Evolutionary conservation across 2,888 invertebrate species (phyloP), one percentile per base, ranked within the genome.

Genomic region (Tetranychus piercei): DNA sequence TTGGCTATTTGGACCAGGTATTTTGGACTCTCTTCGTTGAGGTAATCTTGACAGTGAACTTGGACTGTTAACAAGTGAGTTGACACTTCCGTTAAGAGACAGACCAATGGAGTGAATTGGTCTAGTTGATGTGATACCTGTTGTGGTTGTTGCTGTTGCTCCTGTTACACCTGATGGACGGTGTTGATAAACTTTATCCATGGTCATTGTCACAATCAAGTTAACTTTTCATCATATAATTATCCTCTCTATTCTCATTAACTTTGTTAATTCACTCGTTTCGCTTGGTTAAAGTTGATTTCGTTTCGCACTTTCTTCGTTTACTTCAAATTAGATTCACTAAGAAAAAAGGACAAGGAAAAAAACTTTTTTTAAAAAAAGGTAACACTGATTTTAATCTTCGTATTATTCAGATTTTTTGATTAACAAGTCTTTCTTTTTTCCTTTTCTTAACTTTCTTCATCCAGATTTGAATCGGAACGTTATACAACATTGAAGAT

Each of bases 21-120:
- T 71, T 71, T 71, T 71, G 1, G 71, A 71, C 11, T 71, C 71
- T n/a, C 71, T 11, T 18, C 34, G 22, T 20, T 71, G 71, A 43
- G 71, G 71, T 44, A 71, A 45, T 71, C 71, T 23, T n/a, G 71
- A 71, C 5, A 34, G 34, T 34, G 34, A 34, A 34, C 34, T 34
- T 34, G 34, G 34, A 34, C 34, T 34, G 34, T 34, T 34, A 44
- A 34, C 23, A n/a, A 71, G 20, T 11, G 20, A 23, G 11, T 23
- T 69, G 69, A 22, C 69, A 69, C 22, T 20, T 69, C 20, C 22
- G 11, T 69, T 20, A 20, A 69, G 34, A 34, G 34, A 34, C 34
- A 34, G 22, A 23, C 34, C 20, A 69, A 20, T 20, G 69, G 69
- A 9, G 20, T 69, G 11, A 20, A 20, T 69, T 55, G 55, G 55